Base-by-base conservation (phyloP, 2,113 vertebrate species). In the Carassius gibelio region DNA sequence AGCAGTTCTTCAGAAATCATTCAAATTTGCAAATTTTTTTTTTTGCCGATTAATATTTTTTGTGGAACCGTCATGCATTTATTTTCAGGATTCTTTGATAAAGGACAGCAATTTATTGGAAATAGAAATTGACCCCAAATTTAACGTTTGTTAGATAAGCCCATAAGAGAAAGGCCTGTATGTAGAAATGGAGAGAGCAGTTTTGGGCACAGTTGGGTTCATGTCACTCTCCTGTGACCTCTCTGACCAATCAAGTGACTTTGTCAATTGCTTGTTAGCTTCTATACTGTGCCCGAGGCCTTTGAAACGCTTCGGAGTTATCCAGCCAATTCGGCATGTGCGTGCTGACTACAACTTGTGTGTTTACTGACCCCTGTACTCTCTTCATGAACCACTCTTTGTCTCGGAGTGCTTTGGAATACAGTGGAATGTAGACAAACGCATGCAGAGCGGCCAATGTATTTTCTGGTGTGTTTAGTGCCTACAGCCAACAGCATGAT, bases 271-370 rank as follows among this genome's bases (percentile, higher is more conserved):
- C 87, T 84, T 89, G 85, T 91, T 91, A 88, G 90, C 61, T 48
- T 86, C 85, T 88, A 76, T 86, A 88, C 87, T 84, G 85, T 75
- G 77, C 82, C 42, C 21, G 66, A 85, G 69, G 82, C 86, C 84
- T 91, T 88, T 91, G 82, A 86, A 90, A 91, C 89, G 88, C 86
- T 89, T 84, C 89, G 81, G 87, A 88, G 55, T 72, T 85, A 81
- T 87, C 86, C 84, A 83, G 81, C 77, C 81, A 34, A 85, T 92
- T 91, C 88, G 84, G 75, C 86, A 84, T 48, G 75, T 88, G 86
- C 79, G 76, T 85, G 82, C 88, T 86, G 50, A 72, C 62, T 19
- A 36, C 45, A 57, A 19, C 62, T 34, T 57, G 38, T 61, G 64
- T 75, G 48, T 50, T 52, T 42, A 26, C 72, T 84, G 55, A 81